Base-by-base conservation (phyloP, 2,113 vertebrate genomes). In the Mesembrinibis cayennensis region DNA sequence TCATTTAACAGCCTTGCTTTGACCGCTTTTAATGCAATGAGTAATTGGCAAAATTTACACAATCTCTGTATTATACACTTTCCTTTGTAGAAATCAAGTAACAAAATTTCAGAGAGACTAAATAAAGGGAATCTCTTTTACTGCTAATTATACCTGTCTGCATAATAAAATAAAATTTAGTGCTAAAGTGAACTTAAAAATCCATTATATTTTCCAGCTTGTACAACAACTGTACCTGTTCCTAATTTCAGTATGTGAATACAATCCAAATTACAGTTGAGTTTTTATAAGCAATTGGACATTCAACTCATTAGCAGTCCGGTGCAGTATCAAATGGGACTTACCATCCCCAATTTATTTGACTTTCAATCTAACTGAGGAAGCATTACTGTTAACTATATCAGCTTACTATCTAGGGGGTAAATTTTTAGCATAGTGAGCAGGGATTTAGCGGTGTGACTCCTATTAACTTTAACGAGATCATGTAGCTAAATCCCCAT, bases 381-480 rank as follows among this genome's bases (percentile, higher is more conserved):
- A 85, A 80, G 78, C 82, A 70, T 90, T 94, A 53, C 84, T 77
- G 94, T 90, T 96, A 94, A 94, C 73, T 96, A 3, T 95, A 95
- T 97, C 89, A 88, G 84, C 91, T 95, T 93, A 82, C 74, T 94
- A 63, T 97, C 97, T 95, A 63, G 96, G 89, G 87, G 93, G 94
- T 91, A 91, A 77, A 90, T 81, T 96, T 90, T 93, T 83, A 97
- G 79, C 79, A 13, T 36, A 62, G 93, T 30, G 82, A 95, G 90
- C 85, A 81, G 92, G 95, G 94, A 95, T 97, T 96, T 97, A 96
- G 95, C 40, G 0, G 42, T 93, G 94, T 95, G 96, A 96, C 89
- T 97, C 91, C 82, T 82, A 67, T 97, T 96, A 97, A 86, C 93
- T 96, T 94, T 91, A 96, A 93, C 49, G 32, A 96, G 97, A 80